A percentile compares a stretch with the other conserved stretches of the same genome.
phyloP scores from a whole-genome alignment of 1,140 invertebrate species.

The Papilio helenus region DNA sequence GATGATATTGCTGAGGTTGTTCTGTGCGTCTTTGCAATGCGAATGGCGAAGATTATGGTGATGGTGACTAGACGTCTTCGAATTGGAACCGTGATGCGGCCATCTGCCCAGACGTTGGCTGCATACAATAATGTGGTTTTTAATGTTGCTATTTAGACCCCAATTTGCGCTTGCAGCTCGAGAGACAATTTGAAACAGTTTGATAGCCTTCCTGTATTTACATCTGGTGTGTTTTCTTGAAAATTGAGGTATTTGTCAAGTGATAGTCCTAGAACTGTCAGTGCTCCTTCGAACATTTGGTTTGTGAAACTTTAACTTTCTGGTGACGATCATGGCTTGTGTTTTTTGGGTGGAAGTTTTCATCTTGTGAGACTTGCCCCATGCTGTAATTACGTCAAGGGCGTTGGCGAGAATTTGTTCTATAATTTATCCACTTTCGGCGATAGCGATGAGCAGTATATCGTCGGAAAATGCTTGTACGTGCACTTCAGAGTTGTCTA shows the following conservation, averaged over 20 bases:
- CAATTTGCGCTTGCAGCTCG: constrained; percentile 32
- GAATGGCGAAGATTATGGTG: constrained; percentile 30
- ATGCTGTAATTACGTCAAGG: no score
- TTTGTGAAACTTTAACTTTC: constrained; percentile 3
- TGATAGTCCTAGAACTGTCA: constrained; percentile 8
- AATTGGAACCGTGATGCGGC: not conserved
- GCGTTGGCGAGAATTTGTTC: no score
- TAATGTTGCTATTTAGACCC: constrained; percentile 36
- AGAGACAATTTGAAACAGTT: constrained; percentile 17
- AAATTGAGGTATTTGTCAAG: constrained; percentile 35
- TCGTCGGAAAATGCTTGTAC: constrained; percentile 49
- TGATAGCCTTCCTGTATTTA: not conserved
- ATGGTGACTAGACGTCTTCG: constrained; percentile 6
- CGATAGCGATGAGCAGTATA: constrained; percentile 37
- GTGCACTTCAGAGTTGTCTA: not conserved
- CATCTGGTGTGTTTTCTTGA: not conserved
- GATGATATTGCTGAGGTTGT: constrained; percentile 24
- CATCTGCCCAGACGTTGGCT: constrained; percentile 4
- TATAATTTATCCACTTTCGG: no score
- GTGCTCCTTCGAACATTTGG: not conserved
- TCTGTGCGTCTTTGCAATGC: constrained; percentile 21
- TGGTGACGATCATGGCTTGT: constrained; percentile 24
- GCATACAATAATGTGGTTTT: constrained; percentile 35
- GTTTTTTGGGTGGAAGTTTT: constrained; percentile 37
- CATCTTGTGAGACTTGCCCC: constrained; percentile 33